Percentiles rank a stretch among this genome's conserved stretches.
These are phyloP conservation scores for Flexamia atlantica DNA, from an alignment of 2,888 invertebrate genomes.

Conservation along the genomic window DNA sequence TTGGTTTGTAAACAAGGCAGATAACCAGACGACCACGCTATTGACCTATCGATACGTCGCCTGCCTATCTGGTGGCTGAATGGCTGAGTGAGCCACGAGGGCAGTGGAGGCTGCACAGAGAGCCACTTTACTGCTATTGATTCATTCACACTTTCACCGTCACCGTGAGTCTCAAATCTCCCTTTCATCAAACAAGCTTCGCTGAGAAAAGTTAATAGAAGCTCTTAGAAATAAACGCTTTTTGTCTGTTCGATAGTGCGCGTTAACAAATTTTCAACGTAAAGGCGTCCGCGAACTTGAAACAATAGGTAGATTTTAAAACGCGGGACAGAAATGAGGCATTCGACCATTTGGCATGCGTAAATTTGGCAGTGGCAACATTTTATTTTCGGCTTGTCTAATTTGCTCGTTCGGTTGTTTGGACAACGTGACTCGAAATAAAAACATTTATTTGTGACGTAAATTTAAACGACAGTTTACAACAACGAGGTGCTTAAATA, in stretches of 20 bases:
- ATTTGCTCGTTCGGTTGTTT: constrained; percentile 35
- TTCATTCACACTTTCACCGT: not conserved
- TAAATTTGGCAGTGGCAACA: constrained; percentile 19
- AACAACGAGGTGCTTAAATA: too few species aligned
- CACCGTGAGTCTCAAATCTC: constrained; percentile 1
- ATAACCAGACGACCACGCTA: not conserved
- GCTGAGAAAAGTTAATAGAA: too few species aligned
- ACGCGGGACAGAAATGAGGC: constrained; percentile 24
- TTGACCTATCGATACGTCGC: not conserved
- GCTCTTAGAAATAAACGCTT: too few species aligned
- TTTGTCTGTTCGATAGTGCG: not conserved
- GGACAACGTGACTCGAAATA: constrained; percentile 34
- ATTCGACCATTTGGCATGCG: constrained; percentile 31
- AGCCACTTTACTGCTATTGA: constrained; percentile 20
- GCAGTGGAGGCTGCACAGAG: not conserved
- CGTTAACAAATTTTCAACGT: not conserved
- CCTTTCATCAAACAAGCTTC: too few species aligned
- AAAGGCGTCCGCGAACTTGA: constrained; percentile 23
- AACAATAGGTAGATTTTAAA: constrained; percentile 28
- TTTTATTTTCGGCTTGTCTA: constrained; percentile 24
- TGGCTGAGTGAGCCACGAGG: too few species aligned
- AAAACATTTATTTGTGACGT: constrained; percentile 16
- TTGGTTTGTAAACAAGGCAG: constrained; percentile 16
- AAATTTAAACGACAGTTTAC: not conserved
- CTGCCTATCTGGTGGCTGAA: not conserved